Conservation (phyloP, 2,113 vertebrate genomes). For the Ptilonorhynchus violaceus region DNA sequence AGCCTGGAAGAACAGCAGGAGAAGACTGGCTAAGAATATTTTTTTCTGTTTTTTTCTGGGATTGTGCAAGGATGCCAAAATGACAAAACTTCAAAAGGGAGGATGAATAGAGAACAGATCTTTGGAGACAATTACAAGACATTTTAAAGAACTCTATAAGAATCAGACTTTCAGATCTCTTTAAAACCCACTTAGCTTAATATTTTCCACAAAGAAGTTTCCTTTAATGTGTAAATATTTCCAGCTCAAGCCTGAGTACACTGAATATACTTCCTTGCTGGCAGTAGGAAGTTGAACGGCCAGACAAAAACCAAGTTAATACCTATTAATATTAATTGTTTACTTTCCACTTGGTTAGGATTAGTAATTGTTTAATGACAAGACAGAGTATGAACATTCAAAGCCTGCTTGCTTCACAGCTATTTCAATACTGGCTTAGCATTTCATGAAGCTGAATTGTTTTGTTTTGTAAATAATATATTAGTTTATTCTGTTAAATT, state of each 20-base stretch:
- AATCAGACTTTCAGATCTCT: background rate
- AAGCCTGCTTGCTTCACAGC: background rate
- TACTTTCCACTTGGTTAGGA: background rate
- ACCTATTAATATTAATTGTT: slow-evolving; percentile 5
- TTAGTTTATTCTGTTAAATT: background rate
- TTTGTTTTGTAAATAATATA: slow-evolving; percentile 1
- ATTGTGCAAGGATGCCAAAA: background rate
- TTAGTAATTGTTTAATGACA: background rate
- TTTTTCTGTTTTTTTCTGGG: background rate
- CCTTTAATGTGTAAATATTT: background rate
- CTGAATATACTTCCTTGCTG: background rate
- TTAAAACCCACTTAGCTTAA: background rate
- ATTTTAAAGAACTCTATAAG: background rate
- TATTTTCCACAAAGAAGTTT: background rate
- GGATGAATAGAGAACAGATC: background rate
- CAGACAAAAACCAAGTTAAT: background rate
- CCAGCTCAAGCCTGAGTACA: background rate
- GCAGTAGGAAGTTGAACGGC: background rate
- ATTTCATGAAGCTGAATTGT: background rate
- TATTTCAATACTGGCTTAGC: background rate
- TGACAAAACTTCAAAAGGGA: background rate
- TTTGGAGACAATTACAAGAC: background rate
- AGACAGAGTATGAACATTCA: background rate
- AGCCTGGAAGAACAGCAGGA: background rate
- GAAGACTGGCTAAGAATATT: background rate